Percentiles rank a stretch among this genome's conserved stretches.
phyloP scores from a whole-genome alignment of 2,113 vertebrate genomes.

The Amphilophus citrinellus region DNA sequence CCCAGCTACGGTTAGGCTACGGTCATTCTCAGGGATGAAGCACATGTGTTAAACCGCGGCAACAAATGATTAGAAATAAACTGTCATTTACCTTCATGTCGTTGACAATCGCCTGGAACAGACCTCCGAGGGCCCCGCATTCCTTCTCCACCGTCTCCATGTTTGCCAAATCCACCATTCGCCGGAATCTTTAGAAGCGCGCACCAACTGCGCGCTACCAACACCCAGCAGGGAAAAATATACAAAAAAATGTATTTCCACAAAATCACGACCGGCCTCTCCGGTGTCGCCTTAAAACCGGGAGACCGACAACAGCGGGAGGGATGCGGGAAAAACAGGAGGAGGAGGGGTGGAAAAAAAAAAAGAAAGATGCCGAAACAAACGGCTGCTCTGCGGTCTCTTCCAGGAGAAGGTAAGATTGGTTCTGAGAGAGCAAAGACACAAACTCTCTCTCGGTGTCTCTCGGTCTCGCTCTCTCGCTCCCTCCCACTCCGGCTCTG shows the following conservation, averaged over 20 bases:
- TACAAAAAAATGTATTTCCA: slow-evolving; percentile 58
- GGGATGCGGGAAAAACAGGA: slow-evolving; percentile 35
- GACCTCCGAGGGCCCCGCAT: slow-evolving; percentile 79
- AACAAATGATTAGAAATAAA: neutral
- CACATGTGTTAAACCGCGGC: slow-evolving; percentile 17
- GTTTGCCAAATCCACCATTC: slow-evolving; percentile 81
- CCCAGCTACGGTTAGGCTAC: neutral
- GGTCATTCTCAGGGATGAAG: neutral
- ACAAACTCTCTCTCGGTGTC: slow-evolving; percentile 8
- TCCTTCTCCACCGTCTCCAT: slow-evolving; percentile 80
- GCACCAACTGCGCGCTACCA: slow-evolving; percentile 68
- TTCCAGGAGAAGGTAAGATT: slow-evolving; percentile 41
- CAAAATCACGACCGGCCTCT: slow-evolving; percentile 35
- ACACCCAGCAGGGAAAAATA: slow-evolving; percentile 53
- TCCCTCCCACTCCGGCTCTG: slow-evolving; percentile 20
- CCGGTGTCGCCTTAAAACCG: slow-evolving; percentile 31
- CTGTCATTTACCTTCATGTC: slow-evolving; percentile 81
- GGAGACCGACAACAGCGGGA: slow-evolving; percentile 18
- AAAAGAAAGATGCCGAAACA: slow-evolving; percentile 60
- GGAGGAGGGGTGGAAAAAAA: neutral
- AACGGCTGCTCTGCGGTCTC: slow-evolving; percentile 52
- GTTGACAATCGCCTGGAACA: slow-evolving; percentile 79
- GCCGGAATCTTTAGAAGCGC: slow-evolving; percentile 68
- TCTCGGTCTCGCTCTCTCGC: slow-evolving; percentile 24
- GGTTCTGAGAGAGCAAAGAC: slow-evolving; percentile 43